Evolutionary conservation across 92 coral and sea anemone genomes (phyloP).

Genomic region (Zoanthus gigantus): DNA sequence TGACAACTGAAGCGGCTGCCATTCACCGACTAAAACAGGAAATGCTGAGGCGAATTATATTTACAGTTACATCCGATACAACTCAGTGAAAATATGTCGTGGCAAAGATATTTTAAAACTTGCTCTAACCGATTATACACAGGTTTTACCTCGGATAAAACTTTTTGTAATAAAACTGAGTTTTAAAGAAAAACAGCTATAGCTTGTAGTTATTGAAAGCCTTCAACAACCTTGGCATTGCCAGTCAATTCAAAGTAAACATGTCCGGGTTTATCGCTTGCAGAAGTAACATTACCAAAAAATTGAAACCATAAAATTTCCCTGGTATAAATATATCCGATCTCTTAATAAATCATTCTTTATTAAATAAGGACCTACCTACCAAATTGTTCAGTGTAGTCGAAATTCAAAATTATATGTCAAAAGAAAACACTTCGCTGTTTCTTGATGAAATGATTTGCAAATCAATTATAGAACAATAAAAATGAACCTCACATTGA

Average conservation of each 20-base stretch:
- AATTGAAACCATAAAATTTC: neutral
- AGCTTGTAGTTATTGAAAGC: neutral
- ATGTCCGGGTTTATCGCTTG: neutral
- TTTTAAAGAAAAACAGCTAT: neutral
- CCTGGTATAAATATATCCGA: neutral
- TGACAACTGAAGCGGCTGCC: neutral
- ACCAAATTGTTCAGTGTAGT: neutral
- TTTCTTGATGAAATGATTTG: neutral
- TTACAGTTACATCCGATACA: neutral
- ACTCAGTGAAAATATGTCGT: neutral
- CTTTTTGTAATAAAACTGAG: neutral
- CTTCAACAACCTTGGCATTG: neutral
- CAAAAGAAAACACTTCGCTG: neutral
- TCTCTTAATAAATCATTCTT: neutral
- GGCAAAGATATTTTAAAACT: neutral
- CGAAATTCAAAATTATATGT: neutral
- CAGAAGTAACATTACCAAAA: neutral
- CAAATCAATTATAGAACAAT: constrained; percentile 13
- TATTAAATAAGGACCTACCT: neutral
- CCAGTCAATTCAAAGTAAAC: neutral
- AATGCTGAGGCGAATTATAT: neutral
- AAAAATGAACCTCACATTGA: neutral
- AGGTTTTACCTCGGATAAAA: neutral
- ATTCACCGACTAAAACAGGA: neutral
- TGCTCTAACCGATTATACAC: neutral